Evolutionary conservation across 2,888 invertebrate species (phyloP), one percentile per base, ranked within the genome.

Genomic region (Brenthis daphne): DNA sequence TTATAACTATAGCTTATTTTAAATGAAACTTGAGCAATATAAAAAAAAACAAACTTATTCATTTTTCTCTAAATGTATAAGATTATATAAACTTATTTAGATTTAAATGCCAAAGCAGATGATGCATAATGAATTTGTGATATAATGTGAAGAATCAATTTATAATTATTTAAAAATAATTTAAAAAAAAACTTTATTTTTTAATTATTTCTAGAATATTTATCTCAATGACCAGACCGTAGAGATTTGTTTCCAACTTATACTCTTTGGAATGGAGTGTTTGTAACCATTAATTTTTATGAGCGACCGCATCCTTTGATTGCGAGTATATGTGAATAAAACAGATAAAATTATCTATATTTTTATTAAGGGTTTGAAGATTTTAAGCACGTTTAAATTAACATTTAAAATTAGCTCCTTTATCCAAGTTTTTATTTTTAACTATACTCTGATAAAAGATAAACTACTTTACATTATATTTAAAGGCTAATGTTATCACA

Each of bases 201-300:
- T 43, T 33, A 48, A 3, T 13, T 50, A 43, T 67, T 67, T 63
- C 67, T 63, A 67, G 61, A 56, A 51, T 51, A 56, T 67, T 67
- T 67, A 67, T 67, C 48, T 67, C 64, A 43, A 58, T 60, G 67
- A 63, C 51, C 69, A 64, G 60, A 68, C 68, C 58, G 50, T 37
- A 37, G 63, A 69, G 65, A 71, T 72, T 74, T 81, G 81, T 82
- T 77, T 80, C 68, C 81, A 78, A 86, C 81, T 87, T 85, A 85
- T 84, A 76, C 80, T 81, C 80, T 81, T 77, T 76, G 78, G 80
- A 86, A 88, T 88, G 82, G 83, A 85, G 85, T 88, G 88, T 88
- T 87, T 85, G 86, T 84, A 80, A 77, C 81, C 85, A 88, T 89
- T 87, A 86, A 82, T 86, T 88, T 90, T 89, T 88, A 90, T 85